Percentiles rank a stretch among this genome's conserved stretches.
phyloP scores from a whole-genome alignment of 2,888 invertebrate species.

The Eledona agricola region DNA sequence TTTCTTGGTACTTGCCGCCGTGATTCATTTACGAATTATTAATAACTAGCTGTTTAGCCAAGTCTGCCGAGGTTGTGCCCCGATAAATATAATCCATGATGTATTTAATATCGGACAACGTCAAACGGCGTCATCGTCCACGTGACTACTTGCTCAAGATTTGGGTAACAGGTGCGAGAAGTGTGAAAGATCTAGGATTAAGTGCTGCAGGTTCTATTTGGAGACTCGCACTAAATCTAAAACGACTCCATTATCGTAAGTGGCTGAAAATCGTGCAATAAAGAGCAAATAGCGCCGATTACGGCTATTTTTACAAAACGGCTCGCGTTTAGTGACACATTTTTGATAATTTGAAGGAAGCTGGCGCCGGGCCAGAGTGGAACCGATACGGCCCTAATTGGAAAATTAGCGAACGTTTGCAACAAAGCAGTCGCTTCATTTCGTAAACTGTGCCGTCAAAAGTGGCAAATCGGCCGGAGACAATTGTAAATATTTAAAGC shows the following conservation, averaged over 20 bases:
- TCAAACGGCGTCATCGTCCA: conserved; percentile 23
- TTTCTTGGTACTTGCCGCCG: too few relatives aligned
- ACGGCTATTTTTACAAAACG: conserved; percentile 8
- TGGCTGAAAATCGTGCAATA: too few relatives aligned
- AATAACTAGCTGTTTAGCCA: conserved; percentile 23
- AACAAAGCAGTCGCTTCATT: too few relatives aligned
- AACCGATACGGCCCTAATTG: conserved; percentile 30
- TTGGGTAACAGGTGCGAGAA: conserved; percentile 29
- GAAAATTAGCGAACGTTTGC: conserved; percentile 27
- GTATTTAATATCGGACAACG: conserved; percentile 23
- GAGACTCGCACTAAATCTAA: too few relatives aligned
- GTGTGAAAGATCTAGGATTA: too few relatives aligned
- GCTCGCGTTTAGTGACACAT: conserved; percentile 15
- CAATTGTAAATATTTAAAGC: too few relatives aligned
- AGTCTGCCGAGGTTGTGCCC: conserved; percentile 27
- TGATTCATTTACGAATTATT: conserved; percentile 30
- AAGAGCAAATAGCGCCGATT: too few relatives aligned
- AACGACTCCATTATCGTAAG: too few relatives aligned
- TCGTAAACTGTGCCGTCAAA: too few relatives aligned
- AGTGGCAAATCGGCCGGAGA: too few relatives aligned
- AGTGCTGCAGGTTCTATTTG: too few relatives aligned
- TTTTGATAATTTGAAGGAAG: conserved; percentile 26
- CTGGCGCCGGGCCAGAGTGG: conserved; percentile 22
- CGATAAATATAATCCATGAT: conserved; percentile 31
- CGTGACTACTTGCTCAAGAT: conserved; percentile 28